Evolutionary conservation across 2,113 vertebrate species (phyloP).

Genomic region (Arvicanthis niloticus): DNA sequence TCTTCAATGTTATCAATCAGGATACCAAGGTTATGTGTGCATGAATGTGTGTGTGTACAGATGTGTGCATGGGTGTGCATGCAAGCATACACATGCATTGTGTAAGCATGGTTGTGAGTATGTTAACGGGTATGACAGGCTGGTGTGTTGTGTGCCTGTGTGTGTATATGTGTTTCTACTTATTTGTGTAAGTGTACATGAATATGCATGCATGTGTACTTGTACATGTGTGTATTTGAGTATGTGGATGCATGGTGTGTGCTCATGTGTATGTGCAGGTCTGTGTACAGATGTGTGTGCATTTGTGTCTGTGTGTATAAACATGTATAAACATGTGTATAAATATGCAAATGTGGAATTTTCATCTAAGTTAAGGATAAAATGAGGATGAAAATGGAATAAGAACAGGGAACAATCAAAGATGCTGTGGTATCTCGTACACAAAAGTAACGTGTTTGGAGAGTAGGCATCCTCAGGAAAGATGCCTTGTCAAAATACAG

Average conservation of each 20-base stretch:
- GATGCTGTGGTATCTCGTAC: neutral
- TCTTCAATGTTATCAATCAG: neutral
- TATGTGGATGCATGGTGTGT: accelerated
- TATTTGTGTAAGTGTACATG: neutral
- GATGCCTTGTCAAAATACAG: neutral
- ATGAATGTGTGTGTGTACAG: neutral
- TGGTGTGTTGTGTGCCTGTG: neutral
- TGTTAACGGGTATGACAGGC: neutral
- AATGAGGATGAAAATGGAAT: neutral
- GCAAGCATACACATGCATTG: too few species aligned
- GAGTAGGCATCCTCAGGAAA: slow-evolving; percentile 12
- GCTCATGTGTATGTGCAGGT: neutral
- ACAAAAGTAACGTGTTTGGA: neutral
- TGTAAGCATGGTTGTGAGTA: too few species aligned
- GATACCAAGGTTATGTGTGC: neutral
- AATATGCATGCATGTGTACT: neutral
- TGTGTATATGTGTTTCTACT: neutral
- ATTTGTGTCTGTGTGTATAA: neutral
- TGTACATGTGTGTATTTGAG: too few species aligned
- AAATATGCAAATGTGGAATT: neutral
- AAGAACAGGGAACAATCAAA: neutral
- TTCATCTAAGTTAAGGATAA: neutral
- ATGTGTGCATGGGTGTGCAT: neutral
- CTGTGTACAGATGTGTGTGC: neutral
- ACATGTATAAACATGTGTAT: accelerated